A percentile compares a stretch with the other conserved stretches of the same genome.
phyloP scores from a whole-genome alignment of 2,888 invertebrate species.

The Luperina nickerlii region DNA sequence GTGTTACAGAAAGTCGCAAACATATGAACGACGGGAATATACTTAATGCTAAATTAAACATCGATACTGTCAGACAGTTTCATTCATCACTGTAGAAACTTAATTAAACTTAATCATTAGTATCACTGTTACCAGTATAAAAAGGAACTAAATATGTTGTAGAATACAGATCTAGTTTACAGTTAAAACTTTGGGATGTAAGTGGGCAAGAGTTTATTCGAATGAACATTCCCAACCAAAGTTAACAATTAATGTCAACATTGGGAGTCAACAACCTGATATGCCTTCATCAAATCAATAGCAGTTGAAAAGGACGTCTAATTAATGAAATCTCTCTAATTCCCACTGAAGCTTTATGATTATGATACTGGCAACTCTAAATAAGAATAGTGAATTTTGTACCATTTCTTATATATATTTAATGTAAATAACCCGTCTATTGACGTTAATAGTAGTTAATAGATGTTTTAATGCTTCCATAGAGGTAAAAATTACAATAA shows the following conservation, averaged over 20 bases:
- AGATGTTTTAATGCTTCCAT: slow-evolving; percentile 16
- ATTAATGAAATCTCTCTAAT: slow-evolving; percentile 13
- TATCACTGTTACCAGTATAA: slow-evolving; percentile 87
- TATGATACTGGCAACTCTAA: slow-evolving; percentile 48
- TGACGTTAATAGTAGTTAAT: slow-evolving; percentile 11
- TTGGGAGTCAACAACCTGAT: slow-evolving; percentile 3
- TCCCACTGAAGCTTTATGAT: slow-evolving; percentile 32
- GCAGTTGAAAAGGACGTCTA: not conserved
- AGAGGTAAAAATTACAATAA: slow-evolving; percentile 27
- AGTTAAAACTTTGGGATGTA: slow-evolving; percentile 54
- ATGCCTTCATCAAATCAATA: not conserved
- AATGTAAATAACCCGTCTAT: slow-evolving; percentile 19
- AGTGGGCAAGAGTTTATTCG: slow-evolving; percentile 31
- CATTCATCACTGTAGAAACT: slow-evolving; percentile 75
- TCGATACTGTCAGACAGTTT: slow-evolving; percentile 67
- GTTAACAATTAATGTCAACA: not conserved
- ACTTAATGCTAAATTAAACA: slow-evolving; percentile 68
- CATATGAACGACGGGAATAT: slow-evolving; percentile 55
- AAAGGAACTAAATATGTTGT: slow-evolving; percentile 84
- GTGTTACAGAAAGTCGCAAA: slow-evolving; percentile 59
- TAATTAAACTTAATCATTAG: slow-evolving; percentile 79
- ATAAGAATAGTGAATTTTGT: slow-evolving; percentile 37
- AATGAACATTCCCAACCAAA: slow-evolving; percentile 1
- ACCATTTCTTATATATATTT: slow-evolving; percentile 24
- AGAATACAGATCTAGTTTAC: slow-evolving; percentile 74